Percentiles rank a stretch among this genome's conserved stretches.
These are phyloP conservation scores for Pao palembangensis DNA, from an alignment of 2,113 vertebrate species.

Conservation along the genomic window DNA sequence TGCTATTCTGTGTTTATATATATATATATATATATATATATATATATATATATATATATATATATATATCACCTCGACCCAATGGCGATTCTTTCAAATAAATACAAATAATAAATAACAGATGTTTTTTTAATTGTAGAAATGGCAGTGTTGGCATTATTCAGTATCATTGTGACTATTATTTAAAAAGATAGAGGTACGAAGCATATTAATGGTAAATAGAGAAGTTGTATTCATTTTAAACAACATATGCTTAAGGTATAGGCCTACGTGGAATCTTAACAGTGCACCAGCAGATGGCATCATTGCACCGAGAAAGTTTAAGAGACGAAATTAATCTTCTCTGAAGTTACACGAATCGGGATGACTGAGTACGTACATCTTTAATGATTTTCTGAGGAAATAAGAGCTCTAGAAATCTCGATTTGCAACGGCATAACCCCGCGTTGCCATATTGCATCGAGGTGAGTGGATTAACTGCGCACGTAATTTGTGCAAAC, in stretches of 20 bases:
- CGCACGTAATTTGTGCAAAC: background rate
- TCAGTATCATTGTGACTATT: too few relatives aligned
- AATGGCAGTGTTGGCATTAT: background rate
- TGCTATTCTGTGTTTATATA: too few relatives aligned
- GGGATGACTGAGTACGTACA: constrained; percentile 49
- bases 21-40: too few relatives aligned
- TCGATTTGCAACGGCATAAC: background rate
- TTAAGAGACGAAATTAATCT: background rate
- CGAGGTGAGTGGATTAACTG: background rate
- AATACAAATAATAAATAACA: too few relatives aligned
- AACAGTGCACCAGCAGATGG: constrained; percentile 38
- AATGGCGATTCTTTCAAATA: too few relatives aligned
- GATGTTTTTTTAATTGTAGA: too few relatives aligned
- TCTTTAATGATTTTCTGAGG: constrained; percentile 46
- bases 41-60: too few relatives aligned
- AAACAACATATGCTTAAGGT: background rate
- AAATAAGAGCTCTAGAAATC: constrained; percentile 14
- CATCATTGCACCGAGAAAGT: constrained; percentile 25
- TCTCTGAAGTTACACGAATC: constrained; percentile 44
- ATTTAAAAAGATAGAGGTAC: too few relatives aligned
- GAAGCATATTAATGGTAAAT: too few relatives aligned
- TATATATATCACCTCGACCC: too few relatives aligned
- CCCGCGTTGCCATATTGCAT: background rate
- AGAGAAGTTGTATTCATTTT: background rate
- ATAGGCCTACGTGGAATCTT: background rate